Conservation (phyloP, 2,113 vertebrate genomes). For the Picathartes gymnocephalus region DNA sequence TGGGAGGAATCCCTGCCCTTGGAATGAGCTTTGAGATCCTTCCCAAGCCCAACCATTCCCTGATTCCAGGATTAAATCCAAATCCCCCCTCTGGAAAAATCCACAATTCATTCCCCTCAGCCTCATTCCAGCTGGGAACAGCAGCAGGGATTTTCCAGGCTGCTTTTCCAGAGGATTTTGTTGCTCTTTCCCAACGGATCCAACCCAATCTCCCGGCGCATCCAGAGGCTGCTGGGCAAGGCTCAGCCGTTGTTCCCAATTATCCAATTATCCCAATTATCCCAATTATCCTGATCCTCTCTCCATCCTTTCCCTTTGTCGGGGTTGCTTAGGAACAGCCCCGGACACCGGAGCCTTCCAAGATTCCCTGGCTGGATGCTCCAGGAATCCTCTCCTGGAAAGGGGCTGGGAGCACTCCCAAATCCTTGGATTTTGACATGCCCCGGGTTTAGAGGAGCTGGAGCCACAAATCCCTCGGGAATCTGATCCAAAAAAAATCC, state of each 20-base stretch:
- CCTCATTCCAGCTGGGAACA: neutral
- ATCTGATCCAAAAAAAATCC: fast-evolving
- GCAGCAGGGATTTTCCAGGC: fast-evolving
- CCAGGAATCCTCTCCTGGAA: neutral
- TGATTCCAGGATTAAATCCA: too few species aligned
- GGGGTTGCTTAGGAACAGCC: conserved; percentile 43
- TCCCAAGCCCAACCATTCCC: neutral
- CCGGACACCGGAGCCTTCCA: neutral
- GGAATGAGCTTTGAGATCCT: neutral
- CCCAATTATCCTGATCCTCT: neutral
- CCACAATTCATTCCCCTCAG: neutral
- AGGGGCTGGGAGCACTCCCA: fast-evolving
- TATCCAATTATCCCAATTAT: conserved; percentile 21
- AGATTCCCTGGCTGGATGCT: neutral
- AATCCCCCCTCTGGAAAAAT: neutral
- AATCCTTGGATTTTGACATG: neutral
- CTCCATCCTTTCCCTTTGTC: neutral
- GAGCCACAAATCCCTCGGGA: fast-evolving
- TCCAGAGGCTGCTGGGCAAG: neutral
- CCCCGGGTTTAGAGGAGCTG: too few species aligned
- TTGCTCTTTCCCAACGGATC: neutral
- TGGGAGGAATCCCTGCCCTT: fast-evolving
- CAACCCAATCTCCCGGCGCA: fast-evolving
- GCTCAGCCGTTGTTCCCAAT: neutral
- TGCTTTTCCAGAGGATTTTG: neutral